Conservation (phyloP, 1,140 invertebrate species). For the Apis cerana region DNA sequence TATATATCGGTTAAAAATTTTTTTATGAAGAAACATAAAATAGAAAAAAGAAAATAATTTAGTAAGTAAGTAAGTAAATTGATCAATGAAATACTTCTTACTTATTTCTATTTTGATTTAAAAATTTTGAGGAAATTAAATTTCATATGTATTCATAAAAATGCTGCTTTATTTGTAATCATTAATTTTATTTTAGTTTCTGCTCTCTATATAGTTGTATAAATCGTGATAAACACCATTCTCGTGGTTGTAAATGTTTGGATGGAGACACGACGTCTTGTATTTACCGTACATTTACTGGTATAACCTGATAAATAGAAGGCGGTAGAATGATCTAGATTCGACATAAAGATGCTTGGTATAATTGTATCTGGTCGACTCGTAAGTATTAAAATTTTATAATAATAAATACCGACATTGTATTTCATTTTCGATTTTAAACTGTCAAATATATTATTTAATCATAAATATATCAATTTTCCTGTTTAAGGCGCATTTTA, state of each 20-base stretch:
- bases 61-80: too few relatives aligned
- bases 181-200: neutral
- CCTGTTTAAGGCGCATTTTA: neutral
- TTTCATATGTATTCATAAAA: neutral
- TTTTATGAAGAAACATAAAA: neutral
- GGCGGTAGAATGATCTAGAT: constrained; percentile 51
- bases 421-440: neutral
- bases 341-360: constrained; percentile 83
- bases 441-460: neutral
- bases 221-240: constrained; percentile 17
- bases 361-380: constrained; percentile 86
- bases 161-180: neutral
- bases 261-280: neutral
- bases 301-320: constrained; percentile 22
- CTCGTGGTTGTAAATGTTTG: constrained; percentile 27
- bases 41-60: neutral
- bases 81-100: neutral
- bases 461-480: neutral
- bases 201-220: neutral
- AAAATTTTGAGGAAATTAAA: neutral
- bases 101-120: neutral
- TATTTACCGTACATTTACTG: neutral
- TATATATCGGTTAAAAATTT: neutral
- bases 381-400: constrained; percentile 77
- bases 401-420: neutral